These are phyloP conservation scores for Gobionotothen gibberifrons DNA, from an alignment of 2,797 vertebrate genomes.

Conservation along the genomic window DNA sequence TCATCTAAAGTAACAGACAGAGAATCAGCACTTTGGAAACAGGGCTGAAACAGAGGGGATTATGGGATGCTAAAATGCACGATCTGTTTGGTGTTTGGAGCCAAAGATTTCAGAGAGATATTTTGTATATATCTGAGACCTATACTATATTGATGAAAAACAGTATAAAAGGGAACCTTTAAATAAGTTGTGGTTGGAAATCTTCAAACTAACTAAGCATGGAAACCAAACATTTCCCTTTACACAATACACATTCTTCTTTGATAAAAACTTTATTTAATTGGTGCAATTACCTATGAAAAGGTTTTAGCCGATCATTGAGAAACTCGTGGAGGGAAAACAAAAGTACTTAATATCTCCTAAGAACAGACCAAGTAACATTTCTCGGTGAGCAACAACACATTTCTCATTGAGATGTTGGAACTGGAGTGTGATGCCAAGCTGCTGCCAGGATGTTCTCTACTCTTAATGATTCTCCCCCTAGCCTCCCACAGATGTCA, in stretches of 20 bases:
- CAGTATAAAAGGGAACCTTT: background rate
- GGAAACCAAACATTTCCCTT: constrained; percentile 18
- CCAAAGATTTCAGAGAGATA: too few relatives aligned
- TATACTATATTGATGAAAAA: too few relatives aligned
- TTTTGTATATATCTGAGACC: too few relatives aligned
- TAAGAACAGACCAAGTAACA: constrained; percentile 1
- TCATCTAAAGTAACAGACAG: too few relatives aligned
- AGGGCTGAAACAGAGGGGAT: too few relatives aligned
- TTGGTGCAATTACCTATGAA: constrained; percentile 57
- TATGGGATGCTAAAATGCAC: too few relatives aligned
- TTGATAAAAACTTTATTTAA: constrained; percentile 42
- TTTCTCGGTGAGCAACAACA: constrained; percentile 14
- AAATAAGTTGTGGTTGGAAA: constrained; percentile 22
- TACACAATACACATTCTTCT: constrained; percentile 33
- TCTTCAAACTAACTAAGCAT: constrained; percentile 29
- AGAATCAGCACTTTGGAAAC: too few relatives aligned
- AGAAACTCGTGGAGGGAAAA: background rate
- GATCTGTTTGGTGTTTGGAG: too few relatives aligned
- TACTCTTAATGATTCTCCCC: constrained; percentile 39
- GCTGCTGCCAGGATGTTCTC: constrained; percentile 36
- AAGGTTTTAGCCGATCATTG: constrained; percentile 44
- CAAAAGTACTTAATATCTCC: constrained; percentile 21
- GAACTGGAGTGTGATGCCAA: constrained; percentile 32
- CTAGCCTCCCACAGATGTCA: constrained; percentile 41
- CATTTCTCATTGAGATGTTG: constrained; percentile 39